Evolutionary conservation across 2,113 vertebrate genomes (phyloP).

Genomic region (Papio anubis): DNA sequence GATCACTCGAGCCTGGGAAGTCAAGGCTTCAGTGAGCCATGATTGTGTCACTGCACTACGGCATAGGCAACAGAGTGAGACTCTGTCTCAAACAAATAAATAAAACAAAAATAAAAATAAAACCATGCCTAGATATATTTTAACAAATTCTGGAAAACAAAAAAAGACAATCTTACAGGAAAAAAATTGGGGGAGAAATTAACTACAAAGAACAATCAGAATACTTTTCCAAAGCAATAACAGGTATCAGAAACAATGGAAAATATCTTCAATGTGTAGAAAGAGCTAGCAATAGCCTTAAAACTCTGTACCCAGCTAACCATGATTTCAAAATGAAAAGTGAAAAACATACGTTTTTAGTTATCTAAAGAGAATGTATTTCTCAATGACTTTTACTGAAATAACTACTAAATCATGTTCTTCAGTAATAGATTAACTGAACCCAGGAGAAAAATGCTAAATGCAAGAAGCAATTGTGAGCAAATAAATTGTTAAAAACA

Average conservation of each 20-base stretch:
- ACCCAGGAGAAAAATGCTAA: not conserved
- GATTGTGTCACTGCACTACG: too few species aligned
- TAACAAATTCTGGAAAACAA: not conserved
- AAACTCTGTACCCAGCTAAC: not conserved
- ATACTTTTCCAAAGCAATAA: not conserved
- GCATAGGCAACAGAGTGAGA: too few species aligned
- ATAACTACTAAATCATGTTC: not conserved
- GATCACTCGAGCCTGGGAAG: too few species aligned
- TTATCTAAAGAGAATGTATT: not conserved
- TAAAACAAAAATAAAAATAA: not conserved
- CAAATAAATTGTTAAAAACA: not conserved
- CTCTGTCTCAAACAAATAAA: too few species aligned
- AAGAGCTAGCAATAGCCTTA: not conserved
- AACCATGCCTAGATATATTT: not conserved
- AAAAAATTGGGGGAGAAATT: not conserved
- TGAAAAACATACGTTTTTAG: not conserved
- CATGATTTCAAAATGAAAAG: not conserved
- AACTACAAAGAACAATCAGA: not conserved
- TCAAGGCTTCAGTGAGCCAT: too few species aligned
- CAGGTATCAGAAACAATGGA: not conserved
- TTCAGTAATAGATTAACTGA: slow-evolving; percentile 8
- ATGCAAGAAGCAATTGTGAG: not conserved
- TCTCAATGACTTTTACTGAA: not conserved
- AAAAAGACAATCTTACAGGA: not conserved
- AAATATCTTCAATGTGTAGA: not conserved